A percentile compares a stretch with the other conserved stretches of the same genome.
phyloP scores from a whole-genome alignment of 2,888 invertebrate species.

The Diadegma fenestrale region DNA sequence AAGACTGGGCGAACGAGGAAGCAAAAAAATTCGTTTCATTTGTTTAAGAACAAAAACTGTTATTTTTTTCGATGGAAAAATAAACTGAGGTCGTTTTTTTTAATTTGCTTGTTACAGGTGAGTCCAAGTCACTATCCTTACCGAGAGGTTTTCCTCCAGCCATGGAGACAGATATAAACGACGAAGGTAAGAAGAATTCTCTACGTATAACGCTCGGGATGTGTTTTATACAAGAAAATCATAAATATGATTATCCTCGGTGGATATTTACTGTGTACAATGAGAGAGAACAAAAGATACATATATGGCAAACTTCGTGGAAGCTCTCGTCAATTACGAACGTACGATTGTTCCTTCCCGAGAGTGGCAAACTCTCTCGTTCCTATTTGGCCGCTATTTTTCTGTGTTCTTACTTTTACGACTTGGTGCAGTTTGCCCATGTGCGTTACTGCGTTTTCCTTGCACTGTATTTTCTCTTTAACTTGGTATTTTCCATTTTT shows the following conservation, averaged over 20 bases:
- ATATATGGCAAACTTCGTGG: constrained; percentile 45
- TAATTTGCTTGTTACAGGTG: constrained; percentile 86
- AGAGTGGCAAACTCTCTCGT: constrained; percentile 52
- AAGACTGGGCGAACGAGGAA: background rate
- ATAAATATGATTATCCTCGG: constrained; percentile 60
- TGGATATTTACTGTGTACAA: constrained; percentile 42
- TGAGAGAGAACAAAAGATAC: constrained; percentile 38
- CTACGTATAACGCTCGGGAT: background rate
- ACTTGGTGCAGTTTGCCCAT: background rate
- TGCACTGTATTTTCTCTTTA: background rate
- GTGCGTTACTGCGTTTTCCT: background rate
- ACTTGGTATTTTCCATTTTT: background rate
- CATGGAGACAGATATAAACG: constrained; percentile 71
- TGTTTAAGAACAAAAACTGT: background rate
- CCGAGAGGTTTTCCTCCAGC: constrained; percentile 83
- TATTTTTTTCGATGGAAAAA: constrained; percentile 2
- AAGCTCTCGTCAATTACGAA: constrained; percentile 66
- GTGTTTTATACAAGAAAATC: constrained; percentile 11
- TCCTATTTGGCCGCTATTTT: constrained; percentile 21
- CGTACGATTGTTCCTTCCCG: constrained; percentile 67
- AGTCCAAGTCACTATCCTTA: constrained; percentile 86
- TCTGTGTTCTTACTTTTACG: constrained; percentile 37
- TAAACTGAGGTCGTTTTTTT: constrained; percentile 43
- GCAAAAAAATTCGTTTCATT: background rate
- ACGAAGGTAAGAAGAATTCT: constrained; percentile 77